Evolutionary conservation across 2,888 invertebrate species (phyloP).

Genomic region (Anorthoa munda): DNA sequence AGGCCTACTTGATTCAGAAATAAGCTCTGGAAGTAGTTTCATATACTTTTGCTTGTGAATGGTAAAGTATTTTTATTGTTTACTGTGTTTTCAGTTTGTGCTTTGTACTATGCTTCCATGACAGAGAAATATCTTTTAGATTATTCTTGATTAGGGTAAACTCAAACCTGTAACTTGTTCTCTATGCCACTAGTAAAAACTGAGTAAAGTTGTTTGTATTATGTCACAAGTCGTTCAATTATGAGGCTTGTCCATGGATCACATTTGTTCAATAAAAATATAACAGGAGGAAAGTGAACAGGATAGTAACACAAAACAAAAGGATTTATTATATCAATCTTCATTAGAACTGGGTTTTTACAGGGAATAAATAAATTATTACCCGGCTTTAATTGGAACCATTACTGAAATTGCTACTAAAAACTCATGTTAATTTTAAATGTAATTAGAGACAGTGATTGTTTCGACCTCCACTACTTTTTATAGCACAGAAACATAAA

Average conservation of each 20-base stretch:
- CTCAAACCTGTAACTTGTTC: background rate
- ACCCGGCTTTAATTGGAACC: background rate
- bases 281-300: background rate
- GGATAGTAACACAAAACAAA: background rate
- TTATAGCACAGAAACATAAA: constrained; percentile 40
- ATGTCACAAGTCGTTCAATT: background rate
- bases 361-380: background rate
- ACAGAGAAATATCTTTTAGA: background rate
- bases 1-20: background rate
- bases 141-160: background rate
- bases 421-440: constrained; percentile 3
- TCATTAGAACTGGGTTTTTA: background rate
- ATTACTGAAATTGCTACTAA: constrained; percentile 1
- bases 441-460: constrained; percentile 26
- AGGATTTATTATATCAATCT: background rate
- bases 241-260: background rate
- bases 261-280: background rate
- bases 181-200: background rate
- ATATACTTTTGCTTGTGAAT: background rate
- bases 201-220: background rate
- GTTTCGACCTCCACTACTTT: constrained; percentile 23
- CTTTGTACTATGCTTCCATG: background rate
- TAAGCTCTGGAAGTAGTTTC: background rate
- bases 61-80: background rate
- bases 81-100: background rate